Percentiles rank a stretch among this genome's conserved stretches.
Conservation (phyloP, 2,113 vertebrate species). For the Hassar affinis region DNA sequence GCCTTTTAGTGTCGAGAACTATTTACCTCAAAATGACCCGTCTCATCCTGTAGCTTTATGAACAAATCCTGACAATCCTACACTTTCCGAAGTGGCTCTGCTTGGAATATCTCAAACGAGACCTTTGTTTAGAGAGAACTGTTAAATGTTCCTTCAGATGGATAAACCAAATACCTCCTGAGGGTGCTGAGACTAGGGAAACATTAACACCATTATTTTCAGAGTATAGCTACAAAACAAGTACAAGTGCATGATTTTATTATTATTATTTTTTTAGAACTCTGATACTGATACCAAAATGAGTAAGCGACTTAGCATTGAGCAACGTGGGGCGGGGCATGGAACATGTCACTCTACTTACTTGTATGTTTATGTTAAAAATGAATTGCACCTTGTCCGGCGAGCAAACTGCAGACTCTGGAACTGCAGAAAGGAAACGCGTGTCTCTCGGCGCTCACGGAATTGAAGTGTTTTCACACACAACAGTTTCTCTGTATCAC, state of each 20-base stretch:
- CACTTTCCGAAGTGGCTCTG: neutral
- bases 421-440: neutral
- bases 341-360: neutral
- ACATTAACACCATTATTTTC: neutral
- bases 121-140: neutral
- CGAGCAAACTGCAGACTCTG: neutral
- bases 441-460: neutral
- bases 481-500: neutral
- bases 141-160: neutral
- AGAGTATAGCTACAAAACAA: neutral
- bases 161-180: neutral
- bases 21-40: neutral
- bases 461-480: neutral
- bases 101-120: neutral
- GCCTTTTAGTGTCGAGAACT: slow-evolving; percentile 11
- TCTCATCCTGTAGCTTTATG: neutral
- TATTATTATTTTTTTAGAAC: neutral
- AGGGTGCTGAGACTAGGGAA: neutral
- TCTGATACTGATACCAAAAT: neutral
- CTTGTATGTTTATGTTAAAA: neutral
- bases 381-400: neutral
- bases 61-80: neutral
- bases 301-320: neutral
- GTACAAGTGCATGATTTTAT: too few species aligned
- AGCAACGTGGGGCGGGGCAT: neutral